Evolutionary conservation across 2,113 vertebrate genomes (phyloP).

Genomic region (Alligator sinensis): DNA sequence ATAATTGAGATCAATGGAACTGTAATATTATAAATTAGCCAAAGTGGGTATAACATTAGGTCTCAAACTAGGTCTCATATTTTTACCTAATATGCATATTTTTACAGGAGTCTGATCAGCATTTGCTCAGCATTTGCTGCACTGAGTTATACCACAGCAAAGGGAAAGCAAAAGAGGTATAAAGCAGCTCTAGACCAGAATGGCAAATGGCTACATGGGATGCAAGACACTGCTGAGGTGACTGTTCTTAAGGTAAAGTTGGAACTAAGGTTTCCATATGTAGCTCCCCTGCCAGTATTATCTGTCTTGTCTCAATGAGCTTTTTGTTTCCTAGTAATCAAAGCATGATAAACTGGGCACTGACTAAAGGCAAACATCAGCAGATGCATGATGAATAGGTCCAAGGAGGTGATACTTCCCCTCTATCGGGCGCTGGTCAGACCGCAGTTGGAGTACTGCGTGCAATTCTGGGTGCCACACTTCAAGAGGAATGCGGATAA

Average conservation of each 20-base stretch:
- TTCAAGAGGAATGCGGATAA: no score
- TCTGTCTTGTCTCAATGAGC: not conserved
- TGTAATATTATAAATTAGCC: not conserved
- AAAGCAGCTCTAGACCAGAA: not conserved
- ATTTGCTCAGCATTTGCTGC: not conserved
- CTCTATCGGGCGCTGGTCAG: no score
- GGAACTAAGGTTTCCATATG: not conserved
- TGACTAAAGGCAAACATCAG: not conserved
- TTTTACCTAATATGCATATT: not conserved
- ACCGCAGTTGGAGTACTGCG: no score
- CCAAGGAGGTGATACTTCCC: no score
- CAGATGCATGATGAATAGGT: no score
- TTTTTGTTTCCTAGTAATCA: not conserved
- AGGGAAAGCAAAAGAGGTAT: not conserved
- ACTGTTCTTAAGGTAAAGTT: not conserved
- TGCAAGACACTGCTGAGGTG: not conserved
- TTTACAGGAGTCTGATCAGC: not conserved
- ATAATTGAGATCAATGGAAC: not conserved
- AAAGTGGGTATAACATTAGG: not conserved
- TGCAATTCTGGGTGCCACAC: no score
- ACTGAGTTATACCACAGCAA: not conserved
- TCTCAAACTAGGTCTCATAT: not conserved
- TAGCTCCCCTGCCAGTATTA: not conserved
- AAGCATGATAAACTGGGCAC: not conserved
- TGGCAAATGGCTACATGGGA: accelerated